A percentile compares a stretch with the other conserved stretches of the same genome.
These are phyloP conservation scores for Caranx melampygus DNA, from an alignment of 2,113 vertebrate genomes.

Conservation along the genomic window DNA sequence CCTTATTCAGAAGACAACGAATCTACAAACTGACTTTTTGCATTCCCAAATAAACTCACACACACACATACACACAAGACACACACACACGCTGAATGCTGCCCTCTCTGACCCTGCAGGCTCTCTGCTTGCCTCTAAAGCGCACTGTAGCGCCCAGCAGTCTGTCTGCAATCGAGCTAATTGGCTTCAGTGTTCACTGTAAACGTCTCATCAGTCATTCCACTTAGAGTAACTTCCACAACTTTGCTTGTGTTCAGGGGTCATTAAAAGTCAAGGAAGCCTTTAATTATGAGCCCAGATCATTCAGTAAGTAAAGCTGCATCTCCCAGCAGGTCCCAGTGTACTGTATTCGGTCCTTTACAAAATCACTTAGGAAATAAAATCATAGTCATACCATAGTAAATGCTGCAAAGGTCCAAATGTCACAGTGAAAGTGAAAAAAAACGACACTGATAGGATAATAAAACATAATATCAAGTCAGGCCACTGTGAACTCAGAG, in stretches of 20 bases:
- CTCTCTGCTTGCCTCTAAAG: conserved; percentile 62
- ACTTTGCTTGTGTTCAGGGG: conserved; percentile 78
- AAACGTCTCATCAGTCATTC: conserved; percentile 79
- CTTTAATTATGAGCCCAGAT: conserved; percentile 75
- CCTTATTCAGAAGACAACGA: no score
- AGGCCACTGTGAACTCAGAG: neutral
- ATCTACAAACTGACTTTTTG: neutral
- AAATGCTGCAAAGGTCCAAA: neutral
- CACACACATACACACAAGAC: conserved; percentile 1
- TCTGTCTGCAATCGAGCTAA: conserved; percentile 75
- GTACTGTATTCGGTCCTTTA: neutral
- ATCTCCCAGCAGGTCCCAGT: conserved; percentile 53
- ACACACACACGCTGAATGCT: neutral
- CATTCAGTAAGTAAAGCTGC: conserved; percentile 72
- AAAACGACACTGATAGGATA: neutral
- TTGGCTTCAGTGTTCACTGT: conserved; percentile 74
- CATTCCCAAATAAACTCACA: neutral
- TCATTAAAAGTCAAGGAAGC: conserved; percentile 79
- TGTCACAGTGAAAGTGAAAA: neutral
- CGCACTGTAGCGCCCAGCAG: conserved; percentile 69
- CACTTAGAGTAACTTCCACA: conserved; percentile 77
- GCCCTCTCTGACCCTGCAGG: conserved; percentile 65
- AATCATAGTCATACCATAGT: neutral
- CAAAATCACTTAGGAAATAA: neutral
- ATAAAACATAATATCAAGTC: neutral